These are phyloP conservation scores for Cenopis cana DNA, from an alignment of 2,888 invertebrate species.

Conservation along the genomic window DNA sequence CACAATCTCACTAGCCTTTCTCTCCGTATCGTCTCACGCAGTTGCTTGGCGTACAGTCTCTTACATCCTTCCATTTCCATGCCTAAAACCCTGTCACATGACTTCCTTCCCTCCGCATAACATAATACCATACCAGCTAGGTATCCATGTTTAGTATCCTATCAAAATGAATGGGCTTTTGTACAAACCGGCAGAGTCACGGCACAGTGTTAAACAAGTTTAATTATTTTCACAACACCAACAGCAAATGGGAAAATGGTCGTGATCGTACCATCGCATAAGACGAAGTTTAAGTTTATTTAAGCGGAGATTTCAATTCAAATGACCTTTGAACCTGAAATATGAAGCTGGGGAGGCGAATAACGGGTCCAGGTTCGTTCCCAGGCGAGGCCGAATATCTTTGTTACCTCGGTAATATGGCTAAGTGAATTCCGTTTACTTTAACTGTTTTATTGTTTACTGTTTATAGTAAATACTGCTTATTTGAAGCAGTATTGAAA, in stretches of 20 bases:
- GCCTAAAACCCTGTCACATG: too few species aligned
- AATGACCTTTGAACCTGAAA: constrained; percentile 35
- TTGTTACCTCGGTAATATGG: constrained; percentile 29
- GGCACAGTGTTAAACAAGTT: constrained; percentile 1
- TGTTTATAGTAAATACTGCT: background rate
- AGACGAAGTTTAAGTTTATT: constrained; percentile 10
- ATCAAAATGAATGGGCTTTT: background rate
- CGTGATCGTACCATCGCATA: constrained; percentile 18
- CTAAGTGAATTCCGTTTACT: constrained; percentile 34
- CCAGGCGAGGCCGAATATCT: constrained; percentile 24
- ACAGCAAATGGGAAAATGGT: background rate
- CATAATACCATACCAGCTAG: background rate
- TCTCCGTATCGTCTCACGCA: too few species aligned
- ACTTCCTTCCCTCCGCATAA: too few species aligned
- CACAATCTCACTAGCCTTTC: too few species aligned
- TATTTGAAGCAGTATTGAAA: background rate
- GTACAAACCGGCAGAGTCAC: background rate
- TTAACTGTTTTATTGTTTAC: constrained; percentile 14
- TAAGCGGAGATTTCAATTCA: constrained; percentile 21
- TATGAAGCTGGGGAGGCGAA: constrained; percentile 15
- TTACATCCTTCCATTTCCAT: too few species aligned
- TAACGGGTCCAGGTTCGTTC: constrained; percentile 30
- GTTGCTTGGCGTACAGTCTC: too few species aligned
- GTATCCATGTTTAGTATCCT: background rate
- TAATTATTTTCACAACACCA: background rate